phyloP scores from a whole-genome alignment of 2,888 invertebrate species.

The Volucella inanis region DNA sequence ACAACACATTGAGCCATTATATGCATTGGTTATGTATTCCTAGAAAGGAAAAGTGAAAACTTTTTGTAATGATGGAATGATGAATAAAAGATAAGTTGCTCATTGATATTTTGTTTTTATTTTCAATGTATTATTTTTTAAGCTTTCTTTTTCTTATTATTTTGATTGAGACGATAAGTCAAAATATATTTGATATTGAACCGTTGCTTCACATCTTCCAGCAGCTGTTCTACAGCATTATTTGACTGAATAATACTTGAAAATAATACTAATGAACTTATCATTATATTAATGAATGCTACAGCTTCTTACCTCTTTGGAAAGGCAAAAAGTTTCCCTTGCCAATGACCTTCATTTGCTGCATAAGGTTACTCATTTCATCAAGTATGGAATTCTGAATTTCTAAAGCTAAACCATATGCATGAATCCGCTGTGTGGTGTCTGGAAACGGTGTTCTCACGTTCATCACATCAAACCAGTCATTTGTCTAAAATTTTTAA shows the following conservation, averaged over 20 bases:
- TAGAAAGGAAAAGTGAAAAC: too few species aligned
- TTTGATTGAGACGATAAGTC: slow-evolving; percentile 56
- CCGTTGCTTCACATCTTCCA: slow-evolving; percentile 12
- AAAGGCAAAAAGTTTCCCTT: slow-evolving; percentile 4
- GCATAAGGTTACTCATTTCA: slow-evolving; percentile 51
- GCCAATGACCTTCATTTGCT: slow-evolving; percentile 39
- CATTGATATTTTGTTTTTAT: too few species aligned
- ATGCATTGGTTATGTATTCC: too few species aligned
- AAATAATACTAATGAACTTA: too few species aligned
- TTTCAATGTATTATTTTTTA: too few species aligned
- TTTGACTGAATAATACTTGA: slow-evolving; percentile 59
- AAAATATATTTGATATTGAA: slow-evolving; percentile 45
- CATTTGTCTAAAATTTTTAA: too few species aligned
- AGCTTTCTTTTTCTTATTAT: too few species aligned
- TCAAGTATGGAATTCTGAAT: slow-evolving; percentile 45
- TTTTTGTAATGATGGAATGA: too few species aligned
- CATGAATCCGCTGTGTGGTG: slow-evolving; percentile 33
- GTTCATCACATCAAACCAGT: slow-evolving; percentile 70
- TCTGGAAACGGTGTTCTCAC: slow-evolving; percentile 34
- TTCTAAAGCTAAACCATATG: slow-evolving; percentile 56
- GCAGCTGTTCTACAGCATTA: slow-evolving; percentile 38
- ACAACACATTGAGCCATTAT: too few species aligned
- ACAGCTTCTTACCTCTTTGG: slow-evolving; percentile 7
- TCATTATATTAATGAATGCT: neutral
- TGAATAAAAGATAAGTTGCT: too few species aligned